Percentiles rank a stretch among this genome's conserved stretches.
These are phyloP conservation scores for Blera fallax DNA, from an alignment of 2,888 invertebrate genomes.

Conservation along the genomic window DNA sequence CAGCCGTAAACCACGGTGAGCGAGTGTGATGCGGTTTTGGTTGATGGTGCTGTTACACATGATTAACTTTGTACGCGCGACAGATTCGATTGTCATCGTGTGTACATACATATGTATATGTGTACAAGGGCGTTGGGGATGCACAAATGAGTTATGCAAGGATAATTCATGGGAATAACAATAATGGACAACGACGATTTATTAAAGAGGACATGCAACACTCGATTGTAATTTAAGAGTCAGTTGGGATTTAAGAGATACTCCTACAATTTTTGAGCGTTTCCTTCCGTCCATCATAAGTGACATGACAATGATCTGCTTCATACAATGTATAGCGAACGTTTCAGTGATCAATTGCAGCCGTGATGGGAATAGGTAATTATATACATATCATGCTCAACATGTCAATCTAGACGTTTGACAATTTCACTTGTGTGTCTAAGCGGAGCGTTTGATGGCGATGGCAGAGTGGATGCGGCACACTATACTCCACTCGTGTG, in stretches of 20 bases:
- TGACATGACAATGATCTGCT: too few relatives aligned
- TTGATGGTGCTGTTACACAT: constrained; percentile 59
- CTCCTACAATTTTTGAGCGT: too few relatives aligned
- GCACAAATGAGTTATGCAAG: constrained; percentile 23
- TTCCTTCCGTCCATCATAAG: background rate
- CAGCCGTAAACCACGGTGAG: constrained; percentile 64
- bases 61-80: constrained; percentile 64
- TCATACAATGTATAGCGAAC: background rate
- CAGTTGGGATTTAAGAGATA: background rate
- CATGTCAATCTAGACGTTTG: constrained; percentile 39
- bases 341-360: background rate
- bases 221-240: constrained; percentile 7
- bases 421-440: constrained; percentile 13
- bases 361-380: constrained; percentile 5
- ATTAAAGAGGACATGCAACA: constrained; percentile 5
- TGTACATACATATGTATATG: background rate
- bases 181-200: background rate
- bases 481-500: background rate
- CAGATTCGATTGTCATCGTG: constrained; percentile 54
- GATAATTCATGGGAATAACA: constrained; percentile 30
- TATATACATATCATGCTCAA: constrained; percentile 27
- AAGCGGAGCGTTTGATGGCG: constrained; percentile 23
- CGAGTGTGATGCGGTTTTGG: constrained; percentile 41
- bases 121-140: constrained; percentile 1
- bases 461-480: background rate